Evolutionary conservation across 2,888 invertebrate species (phyloP), one percentile per base, ranked within the genome.

Genomic region (Sepiola atlantica): DNA sequence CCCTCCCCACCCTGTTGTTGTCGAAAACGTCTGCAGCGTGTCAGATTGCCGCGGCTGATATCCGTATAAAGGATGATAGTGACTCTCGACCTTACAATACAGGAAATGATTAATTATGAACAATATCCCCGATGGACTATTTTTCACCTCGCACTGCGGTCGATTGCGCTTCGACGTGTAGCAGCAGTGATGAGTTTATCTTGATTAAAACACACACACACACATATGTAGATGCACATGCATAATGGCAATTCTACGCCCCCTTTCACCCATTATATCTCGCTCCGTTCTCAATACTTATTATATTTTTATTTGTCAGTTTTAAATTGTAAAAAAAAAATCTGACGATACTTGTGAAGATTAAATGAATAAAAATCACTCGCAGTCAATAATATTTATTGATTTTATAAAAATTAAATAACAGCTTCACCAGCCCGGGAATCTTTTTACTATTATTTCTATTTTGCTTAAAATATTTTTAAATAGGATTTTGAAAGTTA

Each of bases 61-160:
- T 77, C 77, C 32, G n/a, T n/a, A 77, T 77, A 77, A 77, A 77
- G 77, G 77, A 77, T 77, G 77, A 77, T 77, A n/a, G 77, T 77
- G 77, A 77, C 77, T 77, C 77, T 77, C 77, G 77, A 77, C n/a
- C 77, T 77, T 4, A 77, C 77, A 77, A 77, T 77, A 77, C 77
- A 77, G 77, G 77, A 77, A 77, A 77, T 77, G 77, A 77, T 77
- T 77, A 77, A 77, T 77, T 77, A 77, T 77, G 77, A 77, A n/a
- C 77, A 77, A 77, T 77, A 77, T 77, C 77, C 77, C 77, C 77
- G 77, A 16, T 77, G 77, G 77, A 77, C 77, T 77, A 77, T 77
- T 77, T 77, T 77, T 77, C 77, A 77, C 77, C 77, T 77, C n/a
- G 77, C 77, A n/a, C 77, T 77, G 77, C 77, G 77, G 77, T 77